These are phyloP conservation scores for Casuarius casuarius DNA, from an alignment of 2,113 vertebrate genomes.

Conservation along the genomic window DNA sequence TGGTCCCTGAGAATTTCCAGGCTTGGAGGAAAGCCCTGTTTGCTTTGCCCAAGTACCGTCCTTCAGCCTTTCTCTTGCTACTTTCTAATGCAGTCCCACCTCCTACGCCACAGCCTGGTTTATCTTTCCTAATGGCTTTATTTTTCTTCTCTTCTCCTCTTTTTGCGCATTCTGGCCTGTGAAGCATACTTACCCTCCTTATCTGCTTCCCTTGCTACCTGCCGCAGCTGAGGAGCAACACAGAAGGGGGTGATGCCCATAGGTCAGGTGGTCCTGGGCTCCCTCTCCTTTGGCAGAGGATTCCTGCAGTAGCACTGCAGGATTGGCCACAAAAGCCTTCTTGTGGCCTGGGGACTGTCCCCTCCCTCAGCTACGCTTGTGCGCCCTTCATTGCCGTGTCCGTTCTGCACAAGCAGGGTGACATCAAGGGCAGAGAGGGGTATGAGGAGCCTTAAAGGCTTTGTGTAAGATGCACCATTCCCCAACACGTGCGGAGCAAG, in stretches of 20 bases:
- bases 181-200: neutral
- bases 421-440: neutral
- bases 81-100: neutral
- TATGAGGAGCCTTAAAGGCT: neutral
- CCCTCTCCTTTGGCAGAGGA: neutral
- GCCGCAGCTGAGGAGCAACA: neutral
- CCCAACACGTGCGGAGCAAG: neutral
- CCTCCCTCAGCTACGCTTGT: neutral
- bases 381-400: neutral
- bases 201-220: neutral
- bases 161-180: neutral
- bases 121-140: neutral
- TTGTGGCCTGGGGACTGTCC: neutral
- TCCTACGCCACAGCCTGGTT: neutral
- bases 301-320: too few relatives aligned
- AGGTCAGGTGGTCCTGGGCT: neutral
- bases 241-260: neutral
- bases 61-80: neutral
- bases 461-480: neutral
- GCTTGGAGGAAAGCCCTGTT: neutral
- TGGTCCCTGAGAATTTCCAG: slow-evolving; percentile 3
- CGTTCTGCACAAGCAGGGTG: neutral
- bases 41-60: slow-evolving; percentile 1
- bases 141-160: neutral
- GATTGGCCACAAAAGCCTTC: neutral